Percentiles rank a stretch among this genome's conserved stretches.
Evolutionary conservation across 2,888 invertebrate genomes (phyloP).

Genomic region (Drosophila greeni): DNA sequence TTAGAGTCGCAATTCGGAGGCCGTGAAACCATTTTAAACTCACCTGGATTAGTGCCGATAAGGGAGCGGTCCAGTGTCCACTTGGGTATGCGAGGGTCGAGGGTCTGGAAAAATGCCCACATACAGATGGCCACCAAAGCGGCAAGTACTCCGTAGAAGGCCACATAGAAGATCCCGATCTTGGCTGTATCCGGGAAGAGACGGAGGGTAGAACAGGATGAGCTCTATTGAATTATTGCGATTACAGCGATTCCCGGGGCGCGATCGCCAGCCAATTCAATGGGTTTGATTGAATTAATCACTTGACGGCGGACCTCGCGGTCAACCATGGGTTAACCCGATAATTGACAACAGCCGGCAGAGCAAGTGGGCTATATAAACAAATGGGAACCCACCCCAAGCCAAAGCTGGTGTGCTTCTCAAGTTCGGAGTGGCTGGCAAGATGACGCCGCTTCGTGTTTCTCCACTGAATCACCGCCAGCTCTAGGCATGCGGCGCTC

Average conservation of each 20-base stretch:
- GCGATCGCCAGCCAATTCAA: slow-evolving; percentile 48
- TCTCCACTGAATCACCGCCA: slow-evolving; percentile 25
- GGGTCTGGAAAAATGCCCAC: slow-evolving; percentile 94
- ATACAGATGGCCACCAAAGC: slow-evolving; percentile 96
- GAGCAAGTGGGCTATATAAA: slow-evolving; percentile 17
- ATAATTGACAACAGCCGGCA: slow-evolving; percentile 50
- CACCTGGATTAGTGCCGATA: slow-evolving; percentile 95
- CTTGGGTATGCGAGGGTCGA: slow-evolving; percentile 92
- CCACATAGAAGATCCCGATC: slow-evolving; percentile 95
- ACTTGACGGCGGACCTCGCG: slow-evolving; percentile 45
- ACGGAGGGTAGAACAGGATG: not conserved
- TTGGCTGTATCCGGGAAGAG: slow-evolving; percentile 83
- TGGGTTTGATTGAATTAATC: slow-evolving; percentile 61
- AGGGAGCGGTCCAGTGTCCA: slow-evolving; percentile 92
- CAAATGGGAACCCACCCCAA: slow-evolving; percentile 27
- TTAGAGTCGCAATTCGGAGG: not conserved
- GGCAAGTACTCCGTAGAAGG: slow-evolving; percentile 94
- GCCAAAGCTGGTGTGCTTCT: slow-evolving; percentile 14
- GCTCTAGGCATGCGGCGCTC: slow-evolving; percentile 9
- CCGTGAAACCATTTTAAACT: not conserved
- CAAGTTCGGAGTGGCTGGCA: slow-evolving; percentile 34
- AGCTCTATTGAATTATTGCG: slow-evolving; percentile 29
- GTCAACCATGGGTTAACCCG: slow-evolving; percentile 61
- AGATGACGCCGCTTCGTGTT: slow-evolving; percentile 23
- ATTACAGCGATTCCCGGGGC: slow-evolving; percentile 21